Evolutionary conservation across 2,888 invertebrate species (phyloP), one percentile per base, ranked within the genome.

Genomic region (Drosophila villosipedis): DNA sequence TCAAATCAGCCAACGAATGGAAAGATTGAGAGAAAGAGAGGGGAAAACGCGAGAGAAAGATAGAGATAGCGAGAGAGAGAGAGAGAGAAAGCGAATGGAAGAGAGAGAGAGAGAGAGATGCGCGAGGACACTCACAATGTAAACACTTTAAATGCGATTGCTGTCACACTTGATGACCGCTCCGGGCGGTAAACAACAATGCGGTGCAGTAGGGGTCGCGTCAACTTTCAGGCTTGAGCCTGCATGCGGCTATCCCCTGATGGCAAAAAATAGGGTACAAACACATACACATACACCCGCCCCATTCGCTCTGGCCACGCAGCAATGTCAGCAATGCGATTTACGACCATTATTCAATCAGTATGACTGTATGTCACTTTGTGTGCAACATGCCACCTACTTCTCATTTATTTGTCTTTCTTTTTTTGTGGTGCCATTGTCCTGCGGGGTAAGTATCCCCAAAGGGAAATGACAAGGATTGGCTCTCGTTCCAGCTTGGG

Each of bases 321-420:
- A 78, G 84, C 84, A 71, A 73, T 87, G 91, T 87, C 90, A 78
- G 82, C 91, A 91, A 89, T 87, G 91, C 87, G 91, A 87, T 87
- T 87, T 87, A 89, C 91, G 90, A 91, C 87, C 91, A 87, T 87
- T 87, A 87, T 87, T 87, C 87, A 87, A 87, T 87, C 87, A 87
- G 87, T 91, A 87, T 89, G 87, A 87, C 87, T 91, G 90, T 87
- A 91, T 87, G 87, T 87, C 91, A 87, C 91, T 87, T 84, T 91
- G 87, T 87, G 82, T 82, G 78, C 84, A 75, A 70, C 68, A 73
- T 61, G 68, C 70, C 73, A 69, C 68, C 49, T 67, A 12, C 35
- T 5, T 30, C 41, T 30, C 41, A 62, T 25, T 25, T 33, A 41
- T 58, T 50, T 47, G 55, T 47, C 1, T 55, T 25, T 55, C 2